Conservation (phyloP, 2,888 invertebrate species). For the Adela reaumurella region DNA sequence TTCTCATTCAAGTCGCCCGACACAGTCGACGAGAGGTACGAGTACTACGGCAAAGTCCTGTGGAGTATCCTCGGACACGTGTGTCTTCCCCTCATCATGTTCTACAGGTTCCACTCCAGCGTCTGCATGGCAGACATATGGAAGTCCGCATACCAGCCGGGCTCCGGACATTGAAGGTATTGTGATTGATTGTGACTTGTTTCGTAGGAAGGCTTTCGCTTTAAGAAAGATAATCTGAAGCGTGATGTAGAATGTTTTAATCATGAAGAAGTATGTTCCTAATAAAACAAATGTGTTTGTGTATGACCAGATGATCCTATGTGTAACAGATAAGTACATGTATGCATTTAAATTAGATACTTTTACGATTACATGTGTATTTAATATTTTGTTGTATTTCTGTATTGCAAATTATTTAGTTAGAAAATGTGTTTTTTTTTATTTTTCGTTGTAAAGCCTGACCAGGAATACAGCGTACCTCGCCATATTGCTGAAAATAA, state of each 20-base stretch:
- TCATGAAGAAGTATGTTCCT: neutral
- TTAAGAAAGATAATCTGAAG: neutral
- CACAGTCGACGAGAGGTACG: conserved; percentile 54
- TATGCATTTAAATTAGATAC: no score
- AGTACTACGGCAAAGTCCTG: conserved; percentile 64
- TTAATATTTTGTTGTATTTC: no score
- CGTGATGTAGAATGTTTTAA: neutral
- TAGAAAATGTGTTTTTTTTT: no score
- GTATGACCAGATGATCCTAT: no score
- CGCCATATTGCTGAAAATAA: no score
- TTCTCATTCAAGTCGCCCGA: conserved; percentile 58
- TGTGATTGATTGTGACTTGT: conserved; percentile 2
- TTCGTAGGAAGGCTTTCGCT: neutral
- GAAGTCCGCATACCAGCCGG: conserved; percentile 69
- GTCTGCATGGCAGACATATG: conserved; percentile 77
- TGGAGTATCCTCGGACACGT: conserved; percentile 74
- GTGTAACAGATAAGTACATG: no score
- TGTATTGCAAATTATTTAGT: no score
- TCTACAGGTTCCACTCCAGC: conserved; percentile 75
- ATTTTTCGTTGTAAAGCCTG: no score
- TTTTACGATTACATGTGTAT: no score
- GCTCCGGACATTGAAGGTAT: conserved; percentile 30
- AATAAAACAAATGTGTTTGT: neutral
- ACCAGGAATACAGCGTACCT: no score
- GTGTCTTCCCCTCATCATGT: conserved; percentile 70